Conservation (phyloP, 2,888 invertebrate species). For the Agrochola macilenta region DNA sequence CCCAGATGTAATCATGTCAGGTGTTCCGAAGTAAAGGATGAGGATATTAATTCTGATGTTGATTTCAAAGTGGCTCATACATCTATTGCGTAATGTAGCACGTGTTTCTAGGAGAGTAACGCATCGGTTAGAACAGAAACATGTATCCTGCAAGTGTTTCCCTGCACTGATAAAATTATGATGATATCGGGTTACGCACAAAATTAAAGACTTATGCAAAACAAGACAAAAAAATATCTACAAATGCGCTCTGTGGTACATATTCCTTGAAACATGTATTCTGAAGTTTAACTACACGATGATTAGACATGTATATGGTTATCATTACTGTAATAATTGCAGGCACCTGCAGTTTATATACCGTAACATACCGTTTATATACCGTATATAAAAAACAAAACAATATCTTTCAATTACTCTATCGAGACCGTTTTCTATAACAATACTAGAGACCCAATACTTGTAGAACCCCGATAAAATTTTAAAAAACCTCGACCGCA, state of each 20-base stretch:
- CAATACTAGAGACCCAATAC: background rate
- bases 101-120: conserved; percentile 32
- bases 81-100: conserved; percentile 31
- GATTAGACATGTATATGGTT: background rate
- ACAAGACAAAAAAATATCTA: background rate
- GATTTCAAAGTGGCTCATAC: conserved; percentile 27
- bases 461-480: background rate
- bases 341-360: no score
- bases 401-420: background rate
- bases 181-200: background rate
- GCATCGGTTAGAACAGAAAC: background rate
- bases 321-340: background rate
- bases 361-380: no score
- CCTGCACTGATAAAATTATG: background rate
- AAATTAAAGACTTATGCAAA: background rate
- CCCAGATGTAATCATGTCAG: conserved; percentile 55
- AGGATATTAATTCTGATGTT: conserved; percentile 35
- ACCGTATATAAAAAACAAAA: background rate
- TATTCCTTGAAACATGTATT: background rate
- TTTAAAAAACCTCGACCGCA: background rate
- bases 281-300: background rate
- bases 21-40: conserved; percentile 47
- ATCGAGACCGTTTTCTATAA: background rate
- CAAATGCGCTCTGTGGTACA: no score
- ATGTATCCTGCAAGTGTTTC: conserved; percentile 7